Conservation (phyloP, 1,140 invertebrate genomes). For the Theocolax elegans region DNA sequence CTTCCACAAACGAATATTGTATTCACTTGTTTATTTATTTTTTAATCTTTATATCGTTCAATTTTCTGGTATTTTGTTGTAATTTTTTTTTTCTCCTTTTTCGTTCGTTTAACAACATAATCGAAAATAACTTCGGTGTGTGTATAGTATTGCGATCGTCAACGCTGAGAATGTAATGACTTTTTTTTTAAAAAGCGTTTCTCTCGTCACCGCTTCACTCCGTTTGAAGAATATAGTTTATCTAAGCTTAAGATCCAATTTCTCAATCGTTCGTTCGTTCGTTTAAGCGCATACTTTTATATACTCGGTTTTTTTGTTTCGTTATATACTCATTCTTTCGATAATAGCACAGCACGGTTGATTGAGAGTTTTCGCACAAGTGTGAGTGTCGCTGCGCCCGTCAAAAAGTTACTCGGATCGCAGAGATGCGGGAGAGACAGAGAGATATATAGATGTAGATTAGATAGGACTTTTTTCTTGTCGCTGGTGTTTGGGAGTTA, state of each 20-base stretch:
- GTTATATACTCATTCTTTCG: constrained; percentile 32
- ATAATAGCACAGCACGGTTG: constrained; percentile 41
- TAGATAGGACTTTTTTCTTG: no score
- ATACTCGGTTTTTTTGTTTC: no score
- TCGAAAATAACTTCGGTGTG: no score
- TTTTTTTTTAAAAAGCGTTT: constrained; percentile 8
- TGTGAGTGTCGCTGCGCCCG: constrained; percentile 34
- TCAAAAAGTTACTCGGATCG: constrained; percentile 22
- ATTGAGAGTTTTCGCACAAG: constrained; percentile 39
- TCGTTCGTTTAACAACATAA: no score
- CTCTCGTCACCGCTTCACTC: constrained; percentile 15
- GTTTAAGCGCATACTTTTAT: constrained; percentile 2
- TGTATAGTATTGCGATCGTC: constrained; percentile 23
- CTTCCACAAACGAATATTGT: not conserved
- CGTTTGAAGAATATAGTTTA: not conserved
- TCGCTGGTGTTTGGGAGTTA: no score
- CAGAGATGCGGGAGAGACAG: not conserved
- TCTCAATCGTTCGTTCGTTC: not conserved
- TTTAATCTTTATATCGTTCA: not conserved
- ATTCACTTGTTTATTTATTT: not conserved
- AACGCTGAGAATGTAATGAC: not conserved
- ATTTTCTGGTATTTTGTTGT: no score
- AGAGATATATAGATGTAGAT: not conserved
- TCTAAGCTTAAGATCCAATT: constrained; percentile 12
- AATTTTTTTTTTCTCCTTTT: no score